A percentile compares a stretch with the other conserved stretches of the same genome.
phyloP scores from a whole-genome alignment of 2,888 invertebrate genomes.

The Malthinus seriepunctatus region DNA sequence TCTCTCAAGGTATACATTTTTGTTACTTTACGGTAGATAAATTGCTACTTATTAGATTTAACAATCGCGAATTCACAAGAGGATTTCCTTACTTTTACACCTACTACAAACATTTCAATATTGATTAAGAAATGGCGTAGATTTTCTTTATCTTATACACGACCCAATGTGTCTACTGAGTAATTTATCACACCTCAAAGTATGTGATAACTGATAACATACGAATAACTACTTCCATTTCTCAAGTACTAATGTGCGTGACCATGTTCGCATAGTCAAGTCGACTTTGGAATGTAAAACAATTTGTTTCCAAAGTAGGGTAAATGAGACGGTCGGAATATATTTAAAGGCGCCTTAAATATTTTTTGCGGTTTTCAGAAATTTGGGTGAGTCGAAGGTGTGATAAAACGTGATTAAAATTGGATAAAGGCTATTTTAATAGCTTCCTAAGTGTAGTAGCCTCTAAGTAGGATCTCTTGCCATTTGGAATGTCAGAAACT shows the following conservation, averaged over 20 bases:
- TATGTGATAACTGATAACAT: background rate
- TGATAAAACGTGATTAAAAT: too few relatives aligned
- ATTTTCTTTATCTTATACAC: background rate
- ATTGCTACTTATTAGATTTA: background rate
- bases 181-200: background rate
- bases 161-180: background rate
- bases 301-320: background rate
- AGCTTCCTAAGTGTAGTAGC: too few relatives aligned
- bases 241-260: slow-evolving; percentile 2
- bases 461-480: too few relatives aligned
- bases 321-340: too few relatives aligned
- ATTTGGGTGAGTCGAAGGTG: too few relatives aligned
- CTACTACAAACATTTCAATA: too few relatives aligned
- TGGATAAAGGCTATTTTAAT: too few relatives aligned
- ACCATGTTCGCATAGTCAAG: slow-evolving; percentile 1
- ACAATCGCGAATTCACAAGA: background rate
- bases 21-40: background rate
- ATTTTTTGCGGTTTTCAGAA: too few relatives aligned
- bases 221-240: background rate
- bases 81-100: background rate
- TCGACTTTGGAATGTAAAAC: background rate
- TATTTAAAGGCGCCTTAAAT: too few relatives aligned
- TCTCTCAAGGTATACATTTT: background rate
- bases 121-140: background rate
- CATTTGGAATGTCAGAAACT: too few relatives aligned